Conservation (phyloP, 2,797 vertebrate species). For the Margarornis squamiger region DNA sequence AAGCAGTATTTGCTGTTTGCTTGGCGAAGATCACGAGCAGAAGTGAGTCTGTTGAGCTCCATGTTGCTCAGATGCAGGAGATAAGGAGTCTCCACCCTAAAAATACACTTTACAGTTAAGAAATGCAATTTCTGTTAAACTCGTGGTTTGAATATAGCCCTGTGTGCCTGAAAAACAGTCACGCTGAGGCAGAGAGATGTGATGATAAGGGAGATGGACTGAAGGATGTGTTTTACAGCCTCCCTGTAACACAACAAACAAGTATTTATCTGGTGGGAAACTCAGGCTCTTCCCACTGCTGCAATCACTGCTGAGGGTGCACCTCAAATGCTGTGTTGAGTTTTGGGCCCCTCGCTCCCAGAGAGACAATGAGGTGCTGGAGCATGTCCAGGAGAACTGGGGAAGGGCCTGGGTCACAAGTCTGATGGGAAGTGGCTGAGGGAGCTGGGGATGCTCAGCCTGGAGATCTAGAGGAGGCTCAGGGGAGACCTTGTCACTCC, state of each 20-base stretch:
- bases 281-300: not conserved
- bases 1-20: not conserved
- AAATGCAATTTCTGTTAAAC: conserved; percentile 8
- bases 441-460: not conserved
- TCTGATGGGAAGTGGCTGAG: not conserved
- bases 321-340: not conserved
- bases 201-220: not conserved
- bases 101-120: not conserved
- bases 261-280: not conserved
- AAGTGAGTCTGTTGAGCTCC: not conserved
- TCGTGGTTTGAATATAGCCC: not conserved
- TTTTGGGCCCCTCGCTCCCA: not conserved
- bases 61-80: not conserved
- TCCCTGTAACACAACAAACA: not conserved
- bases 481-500: not conserved
- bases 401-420: not conserved
- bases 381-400: not conserved
- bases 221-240: not conserved
- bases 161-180: not conserved
- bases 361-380: not conserved
- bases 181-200: not conserved
- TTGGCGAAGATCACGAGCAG: not conserved
- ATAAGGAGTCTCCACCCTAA: not conserved
- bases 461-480: not conserved
- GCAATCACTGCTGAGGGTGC: not conserved